Conservation (phyloP, 64 coral and sea anemone genomes). For the Stylophora pistillata region DNA sequence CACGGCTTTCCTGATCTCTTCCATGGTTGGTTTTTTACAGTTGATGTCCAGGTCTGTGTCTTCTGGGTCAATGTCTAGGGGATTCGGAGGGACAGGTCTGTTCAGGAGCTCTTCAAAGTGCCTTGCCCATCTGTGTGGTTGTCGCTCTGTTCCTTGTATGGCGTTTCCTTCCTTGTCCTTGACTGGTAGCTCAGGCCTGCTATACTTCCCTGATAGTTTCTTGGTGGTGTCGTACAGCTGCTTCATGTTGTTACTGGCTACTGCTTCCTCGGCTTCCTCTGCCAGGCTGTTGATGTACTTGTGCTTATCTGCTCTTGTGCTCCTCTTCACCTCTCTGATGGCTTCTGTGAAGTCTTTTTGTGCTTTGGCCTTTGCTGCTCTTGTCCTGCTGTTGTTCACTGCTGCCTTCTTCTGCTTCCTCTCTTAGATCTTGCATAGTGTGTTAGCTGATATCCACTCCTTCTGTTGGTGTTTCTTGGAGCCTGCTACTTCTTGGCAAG, state of each 20-base stretch:
- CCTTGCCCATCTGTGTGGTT: slow-evolving; percentile 44
- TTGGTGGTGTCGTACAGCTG: slow-evolving; percentile 17
- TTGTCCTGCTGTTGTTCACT: no score
- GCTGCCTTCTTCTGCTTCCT: no score
- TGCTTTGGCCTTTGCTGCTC: no score
- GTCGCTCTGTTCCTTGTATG: neutral
- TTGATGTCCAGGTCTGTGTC: slow-evolving; percentile 10
- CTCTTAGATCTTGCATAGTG: no score
- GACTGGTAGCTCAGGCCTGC: neutral
- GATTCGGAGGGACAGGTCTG: neutral
- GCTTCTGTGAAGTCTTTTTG: no score
- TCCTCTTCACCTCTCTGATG: slow-evolving; percentile 24
- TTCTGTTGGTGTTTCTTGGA: no score
- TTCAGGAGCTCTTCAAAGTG: slow-evolving; percentile 41
- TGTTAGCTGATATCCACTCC: no score
- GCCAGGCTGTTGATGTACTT: neutral
- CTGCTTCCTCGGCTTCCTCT: neutral
- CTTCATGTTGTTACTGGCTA: neutral
- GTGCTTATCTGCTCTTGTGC: neutral
- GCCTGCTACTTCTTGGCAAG: no score
- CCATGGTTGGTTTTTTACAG: slow-evolving; percentile 1
- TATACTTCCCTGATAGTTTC: slow-evolving; percentile 1
- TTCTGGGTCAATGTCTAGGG: slow-evolving; percentile 33
- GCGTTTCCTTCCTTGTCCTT: slow-evolving; percentile 13
- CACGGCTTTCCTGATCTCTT: slow-evolving; percentile 26